Conservation (phyloP, 2,797 vertebrate genomes). For the Psittacula echo region DNA sequence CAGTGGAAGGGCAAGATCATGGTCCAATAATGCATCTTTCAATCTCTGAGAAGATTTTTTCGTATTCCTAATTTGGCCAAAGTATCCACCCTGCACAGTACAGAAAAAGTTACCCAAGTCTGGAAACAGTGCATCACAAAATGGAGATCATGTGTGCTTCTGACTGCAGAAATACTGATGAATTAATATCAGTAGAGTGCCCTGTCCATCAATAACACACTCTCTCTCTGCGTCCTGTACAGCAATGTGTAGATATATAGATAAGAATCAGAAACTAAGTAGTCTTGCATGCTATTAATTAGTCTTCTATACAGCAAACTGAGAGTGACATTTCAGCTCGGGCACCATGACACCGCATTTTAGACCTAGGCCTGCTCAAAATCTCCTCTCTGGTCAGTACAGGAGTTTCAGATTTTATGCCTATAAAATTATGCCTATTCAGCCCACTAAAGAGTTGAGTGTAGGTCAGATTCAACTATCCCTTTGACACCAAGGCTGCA, state of each 20-base stretch:
- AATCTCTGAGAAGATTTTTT: conserved; percentile 98
- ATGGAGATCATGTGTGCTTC: not conserved
- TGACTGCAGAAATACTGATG: not conserved
- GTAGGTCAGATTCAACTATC: not conserved
- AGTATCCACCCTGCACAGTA: conserved; percentile 91
- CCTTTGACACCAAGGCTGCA: not conserved
- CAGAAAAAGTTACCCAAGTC: not conserved
- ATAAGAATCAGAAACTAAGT: not conserved
- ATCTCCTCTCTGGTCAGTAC: not conserved
- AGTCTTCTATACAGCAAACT: not conserved
- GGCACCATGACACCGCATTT: not conserved
- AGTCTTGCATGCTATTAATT: not conserved
- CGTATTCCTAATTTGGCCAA: conserved; percentile 98
- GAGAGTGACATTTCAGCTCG: not conserved
- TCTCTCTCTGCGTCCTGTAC: not conserved
- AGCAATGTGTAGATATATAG: accelerated
- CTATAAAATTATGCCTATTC: accelerated
- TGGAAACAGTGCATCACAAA: not conserved
- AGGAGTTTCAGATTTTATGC: not conserved
- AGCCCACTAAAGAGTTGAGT: not conserved
- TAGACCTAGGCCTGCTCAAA: not conserved
- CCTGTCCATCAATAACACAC: not conserved
- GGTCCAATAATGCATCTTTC: conserved; percentile 94
- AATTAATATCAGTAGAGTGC: not conserved
- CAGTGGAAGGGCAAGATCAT: conserved; percentile 94